Evolutionary conservation across 2,113 vertebrate genomes (phyloP), one percentile per base, ranked within the genome.

Genomic region (Brachirus orientalis): DNA sequence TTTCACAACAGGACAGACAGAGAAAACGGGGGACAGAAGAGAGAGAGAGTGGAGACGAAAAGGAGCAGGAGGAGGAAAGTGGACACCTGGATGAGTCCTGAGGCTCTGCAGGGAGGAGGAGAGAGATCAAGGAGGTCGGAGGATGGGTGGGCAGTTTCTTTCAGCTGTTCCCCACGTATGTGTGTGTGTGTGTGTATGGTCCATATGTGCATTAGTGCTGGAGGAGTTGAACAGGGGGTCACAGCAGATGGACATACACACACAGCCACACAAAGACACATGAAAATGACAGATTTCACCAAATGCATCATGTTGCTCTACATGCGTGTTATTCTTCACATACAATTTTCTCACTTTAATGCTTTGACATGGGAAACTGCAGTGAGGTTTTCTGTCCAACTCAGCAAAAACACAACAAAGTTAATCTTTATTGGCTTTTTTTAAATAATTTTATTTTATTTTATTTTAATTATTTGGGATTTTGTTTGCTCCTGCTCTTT

Each of bases 31-130:
- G 5, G 40, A 43, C 10, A 43, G 38, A 22, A 65, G 45, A 44
- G 40, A 38, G 40, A 63, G 61, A 41, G 6, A 14, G 6, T 12
- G 10, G 11, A 54, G 72, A 53, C 37, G 35, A 60, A 68, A 72
- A 64, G 57, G 62, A 47, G 69, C 79, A 59, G 63, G 67, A 62
- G 63, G 69, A 69, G 68, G 72, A 70, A 53, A 73, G 64, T 51
- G 87, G 90, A 89, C 90, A 90, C 88, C 90, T 91, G 90, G 90
- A 89, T 63, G 77, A 79, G 78, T 79, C 86, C 81, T 80, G 81
- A 76, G 84, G 87, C 82, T 75, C 81, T 69, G 75, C 74, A 33
- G 74, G 82, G 67, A 79, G 81, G 63, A 68, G 72, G 72, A 69
- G 68, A 67, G 56, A n/a, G 52, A 47, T 18, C 52, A 62, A 67